Conservation (phyloP, 2,888 invertebrate species). For the Perdita meconis region DNA sequence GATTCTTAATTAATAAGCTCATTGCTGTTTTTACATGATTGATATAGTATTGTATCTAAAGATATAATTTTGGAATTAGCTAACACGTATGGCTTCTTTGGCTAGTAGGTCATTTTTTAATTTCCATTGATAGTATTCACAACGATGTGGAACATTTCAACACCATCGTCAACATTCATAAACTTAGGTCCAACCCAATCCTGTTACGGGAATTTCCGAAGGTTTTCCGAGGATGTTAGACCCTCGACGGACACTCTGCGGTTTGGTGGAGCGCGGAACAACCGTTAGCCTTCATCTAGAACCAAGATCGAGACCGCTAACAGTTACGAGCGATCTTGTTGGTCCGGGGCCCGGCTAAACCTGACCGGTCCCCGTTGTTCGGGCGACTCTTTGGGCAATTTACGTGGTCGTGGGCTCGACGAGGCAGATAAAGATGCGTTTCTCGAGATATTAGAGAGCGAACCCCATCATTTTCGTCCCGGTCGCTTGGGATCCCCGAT, state of each 20-base stretch:
- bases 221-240: conserved; percentile 25
- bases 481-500: too few relatives aligned
- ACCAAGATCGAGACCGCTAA: conserved; percentile 55
- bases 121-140: too few relatives aligned
- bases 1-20: too few relatives aligned
- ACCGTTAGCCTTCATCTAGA: conserved; percentile 51
- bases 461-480: conserved; percentile 47
- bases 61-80: too few relatives aligned
- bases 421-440: conserved; percentile 40
- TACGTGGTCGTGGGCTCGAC: conserved; percentile 28
- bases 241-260: conserved; percentile 39
- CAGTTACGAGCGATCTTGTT: conserved; percentile 49
- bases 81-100: too few relatives aligned
- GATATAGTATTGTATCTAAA: too few relatives aligned
- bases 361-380: not conserved
- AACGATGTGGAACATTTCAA: too few relatives aligned
- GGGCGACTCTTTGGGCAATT: conserved; percentile 17
- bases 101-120: too few relatives aligned
- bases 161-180: too few relatives aligned
- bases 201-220: conserved; percentile 2
- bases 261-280: conserved; percentile 40
- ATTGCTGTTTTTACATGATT: too few relatives aligned
- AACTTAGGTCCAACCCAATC: too few relatives aligned
- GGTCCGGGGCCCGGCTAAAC: too few relatives aligned
- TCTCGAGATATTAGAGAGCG: conserved; percentile 40